Evolutionary conservation across 1,140 invertebrate species (phyloP).

Genomic region (Tribolium madens): DNA sequence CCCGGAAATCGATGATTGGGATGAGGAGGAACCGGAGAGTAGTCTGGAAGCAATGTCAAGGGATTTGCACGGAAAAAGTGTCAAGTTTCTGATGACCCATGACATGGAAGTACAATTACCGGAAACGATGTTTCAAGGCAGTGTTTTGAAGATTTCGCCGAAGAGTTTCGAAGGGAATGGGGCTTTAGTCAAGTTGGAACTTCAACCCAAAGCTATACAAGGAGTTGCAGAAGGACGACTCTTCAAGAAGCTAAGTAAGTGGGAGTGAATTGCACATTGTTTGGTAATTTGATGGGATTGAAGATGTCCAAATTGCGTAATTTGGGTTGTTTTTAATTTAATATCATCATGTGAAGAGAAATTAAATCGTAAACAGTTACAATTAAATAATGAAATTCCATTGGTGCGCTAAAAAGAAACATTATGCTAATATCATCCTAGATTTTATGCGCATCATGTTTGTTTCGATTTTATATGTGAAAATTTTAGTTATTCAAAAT

Average conservation of each 20-base stretch:
- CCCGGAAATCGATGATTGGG: conserved; percentile 59
- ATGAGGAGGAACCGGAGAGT: conserved; percentile 65
- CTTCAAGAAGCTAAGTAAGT: conserved; percentile 82
- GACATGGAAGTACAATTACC: conserved; percentile 79
- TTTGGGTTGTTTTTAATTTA: neutral
- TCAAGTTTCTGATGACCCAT: conserved; percentile 81
- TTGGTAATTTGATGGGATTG: neutral
- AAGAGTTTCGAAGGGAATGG: conserved; percentile 77
- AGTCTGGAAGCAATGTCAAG: conserved; percentile 76
- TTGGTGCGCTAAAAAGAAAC: neutral
- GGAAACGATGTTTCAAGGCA: conserved; percentile 77
- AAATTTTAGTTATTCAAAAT: neutral
- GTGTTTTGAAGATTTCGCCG: conserved; percentile 78
- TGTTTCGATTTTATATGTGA: neutral
- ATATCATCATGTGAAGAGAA: neutral
- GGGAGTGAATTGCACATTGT: neutral
- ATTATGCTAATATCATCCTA: conserved; percentile 15
- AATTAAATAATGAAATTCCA: neutral
- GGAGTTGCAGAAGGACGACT: conserved; percentile 70
- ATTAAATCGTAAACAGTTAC: neutral
- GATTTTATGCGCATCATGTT: neutral
- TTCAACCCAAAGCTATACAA: conserved; percentile 67
- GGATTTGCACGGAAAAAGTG: conserved; percentile 74
- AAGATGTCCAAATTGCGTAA: neutral
- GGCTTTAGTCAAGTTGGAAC: conserved; percentile 78